Base-by-base conservation (phyloP, 2,797 vertebrate species). In the Lophius americanus region DNA sequence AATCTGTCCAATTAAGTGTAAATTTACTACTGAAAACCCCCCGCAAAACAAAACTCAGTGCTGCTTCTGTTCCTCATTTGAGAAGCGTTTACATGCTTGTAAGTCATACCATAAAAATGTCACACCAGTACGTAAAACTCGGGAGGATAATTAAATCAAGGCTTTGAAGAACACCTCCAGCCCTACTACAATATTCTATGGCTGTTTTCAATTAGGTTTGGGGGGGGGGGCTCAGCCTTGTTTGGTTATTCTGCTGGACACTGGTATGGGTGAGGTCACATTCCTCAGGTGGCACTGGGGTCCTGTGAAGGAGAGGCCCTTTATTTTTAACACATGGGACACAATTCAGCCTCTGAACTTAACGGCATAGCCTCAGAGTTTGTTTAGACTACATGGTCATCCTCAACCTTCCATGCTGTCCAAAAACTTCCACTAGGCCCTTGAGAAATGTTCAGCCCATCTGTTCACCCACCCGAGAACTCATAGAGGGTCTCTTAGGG, bases 261-360 rank as follows among this genome's bases (percentile, higher is more conserved):
- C 68, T 62, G 69, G 7, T 11, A 73, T 73, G 59, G 73, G 68
- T 78, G 71, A 85, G 91, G 92, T 93, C 89, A 90, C 90, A 93
- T 93, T 93, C 92, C 85, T 89, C 61, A 66, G 61, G 75, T 84
- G 84, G 53, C 74, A 49, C 36, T n/a, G 69, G 73, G 70, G 67
- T 88, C 81, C 76, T n/a, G 63, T 76, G 75, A 85, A 86, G 73
- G 64, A 79, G 60, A 64, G 9, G 58, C 39, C 39, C 58, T 75
- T 83, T 82, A 91, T 88, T 91, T 77, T 69, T 87, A 93, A 91
- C 90, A 86, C 74, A 85, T 84, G 84, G 70, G 43, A 53, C 6
- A 46, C 6, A 43, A 36, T 78, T 71, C 48, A 58, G 60, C 53
- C 58, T 65, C 35, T 56, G 39, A 53, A 50, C 46, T 41, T 32